These are phyloP conservation scores for Corynorhinus townsendii DNA, from an alignment of 2,113 vertebrate genomes.

Conservation along the genomic window DNA sequence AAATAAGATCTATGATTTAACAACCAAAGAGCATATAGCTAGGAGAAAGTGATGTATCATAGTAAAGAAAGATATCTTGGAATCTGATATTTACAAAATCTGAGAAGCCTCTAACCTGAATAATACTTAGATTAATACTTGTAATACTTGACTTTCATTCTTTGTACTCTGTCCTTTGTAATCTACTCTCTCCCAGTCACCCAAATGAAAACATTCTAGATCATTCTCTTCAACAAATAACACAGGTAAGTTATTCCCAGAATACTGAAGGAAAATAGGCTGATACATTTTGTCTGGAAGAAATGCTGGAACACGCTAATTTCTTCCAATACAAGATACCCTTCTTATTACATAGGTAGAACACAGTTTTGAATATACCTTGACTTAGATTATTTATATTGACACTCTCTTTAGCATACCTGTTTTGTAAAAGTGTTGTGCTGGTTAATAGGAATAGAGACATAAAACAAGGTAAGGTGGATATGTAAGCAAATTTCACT, in stretches of 20 bases:
- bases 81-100: not conserved
- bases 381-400: not conserved
- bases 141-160: not conserved
- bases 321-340: not conserved
- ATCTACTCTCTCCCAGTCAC: accelerated
- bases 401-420: not conserved
- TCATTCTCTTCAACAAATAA: too few species aligned
- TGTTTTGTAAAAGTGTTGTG: not conserved
- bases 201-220: not conserved
- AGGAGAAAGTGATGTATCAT: not conserved
- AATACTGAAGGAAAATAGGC: not conserved
- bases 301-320: not conserved
- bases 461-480: not conserved
- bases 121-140: not conserved
- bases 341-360: not conserved
- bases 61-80: not conserved
- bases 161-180: not conserved
- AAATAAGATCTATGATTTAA: slow-evolving; percentile 18
- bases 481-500: not conserved
- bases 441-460: not conserved
- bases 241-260: not conserved
- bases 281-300: not conserved
- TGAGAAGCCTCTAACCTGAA: not conserved
- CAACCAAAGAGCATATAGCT: not conserved
- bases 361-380: not conserved